phyloP scores from a whole-genome alignment of 2,797 vertebrate species.

The Liasis olivaceus region DNA sequence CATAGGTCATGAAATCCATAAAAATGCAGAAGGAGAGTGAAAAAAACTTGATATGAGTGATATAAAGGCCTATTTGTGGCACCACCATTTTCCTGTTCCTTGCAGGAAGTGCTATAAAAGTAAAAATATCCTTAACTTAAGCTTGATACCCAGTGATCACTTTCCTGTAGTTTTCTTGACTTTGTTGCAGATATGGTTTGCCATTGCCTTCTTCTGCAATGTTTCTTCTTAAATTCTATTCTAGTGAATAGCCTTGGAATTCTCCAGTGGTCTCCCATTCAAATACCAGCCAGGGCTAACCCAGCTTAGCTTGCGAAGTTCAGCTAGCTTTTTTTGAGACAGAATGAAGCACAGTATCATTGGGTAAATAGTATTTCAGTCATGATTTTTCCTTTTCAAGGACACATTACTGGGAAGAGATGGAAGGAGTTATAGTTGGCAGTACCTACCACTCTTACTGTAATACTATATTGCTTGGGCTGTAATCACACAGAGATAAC shows the following conservation, averaged over 20 bases:
- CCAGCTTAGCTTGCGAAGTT: not conserved
- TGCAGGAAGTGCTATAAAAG: not conserved
- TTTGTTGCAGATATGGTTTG: not conserved
- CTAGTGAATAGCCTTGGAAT: not conserved
- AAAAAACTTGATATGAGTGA: not conserved
- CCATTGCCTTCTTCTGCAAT: not conserved
- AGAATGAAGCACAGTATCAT: not conserved
- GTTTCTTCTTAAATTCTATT: not conserved
- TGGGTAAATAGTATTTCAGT: not conserved
- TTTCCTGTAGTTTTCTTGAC: not conserved
- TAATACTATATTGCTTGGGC: not conserved
- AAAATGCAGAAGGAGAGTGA: not conserved
- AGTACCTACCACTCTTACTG: not conserved
- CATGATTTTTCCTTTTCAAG: not conserved
- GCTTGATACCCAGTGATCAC: not conserved
- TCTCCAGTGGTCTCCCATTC: not conserved
- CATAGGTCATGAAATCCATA: not conserved
- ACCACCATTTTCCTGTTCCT: not conserved
- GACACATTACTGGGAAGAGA: not conserved
- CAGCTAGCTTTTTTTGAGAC: not conserved
- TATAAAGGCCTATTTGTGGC: not conserved
- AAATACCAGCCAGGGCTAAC: not conserved
- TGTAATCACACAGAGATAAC: not conserved
- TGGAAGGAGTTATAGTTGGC: not conserved
- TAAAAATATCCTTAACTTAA: not conserved